These are phyloP conservation scores for Rhopalosiphum padi DNA, from an alignment of 1,140 invertebrate species.

Conservation along the genomic window DNA sequence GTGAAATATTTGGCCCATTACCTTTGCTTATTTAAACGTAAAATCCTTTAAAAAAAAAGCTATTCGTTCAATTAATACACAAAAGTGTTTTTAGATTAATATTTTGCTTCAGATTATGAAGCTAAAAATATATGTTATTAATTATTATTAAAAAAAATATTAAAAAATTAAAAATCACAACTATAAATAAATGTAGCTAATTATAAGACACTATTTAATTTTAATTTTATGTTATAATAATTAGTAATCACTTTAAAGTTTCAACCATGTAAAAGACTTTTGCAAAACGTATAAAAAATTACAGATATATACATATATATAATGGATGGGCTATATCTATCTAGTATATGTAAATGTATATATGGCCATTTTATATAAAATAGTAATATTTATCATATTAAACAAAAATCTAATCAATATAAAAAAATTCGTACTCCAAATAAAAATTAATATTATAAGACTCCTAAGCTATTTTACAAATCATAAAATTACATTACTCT, in stretches of 20 bases:
- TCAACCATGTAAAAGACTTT: not conserved
- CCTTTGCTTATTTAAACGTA: not conserved
- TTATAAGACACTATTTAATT: too few species aligned
- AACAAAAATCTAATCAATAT: not conserved
- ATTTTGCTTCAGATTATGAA: not conserved
- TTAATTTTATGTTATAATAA: not conserved
- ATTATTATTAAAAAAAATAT: too few species aligned
- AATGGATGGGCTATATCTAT: not conserved
- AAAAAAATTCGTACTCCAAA: not conserved
- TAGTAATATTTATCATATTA: not conserved
- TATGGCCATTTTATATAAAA: not conserved
- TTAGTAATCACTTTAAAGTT: not conserved
- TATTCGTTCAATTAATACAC: not conserved
- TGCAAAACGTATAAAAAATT: not conserved
- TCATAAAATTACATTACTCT: not conserved
- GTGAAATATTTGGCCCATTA: not conserved
- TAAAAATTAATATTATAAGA: not conserved
- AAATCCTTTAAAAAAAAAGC: not conserved
- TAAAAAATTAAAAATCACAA: not conserved
- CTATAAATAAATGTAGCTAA: not conserved
- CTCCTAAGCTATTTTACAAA: not conserved
- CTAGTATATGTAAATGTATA: not conserved
- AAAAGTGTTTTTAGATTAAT: not conserved
- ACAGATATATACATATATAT: not conserved
- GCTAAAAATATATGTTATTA: not conserved